Base-by-base conservation (phyloP, 2,797 vertebrate species). In the Novumbra hubbsi region DNA sequence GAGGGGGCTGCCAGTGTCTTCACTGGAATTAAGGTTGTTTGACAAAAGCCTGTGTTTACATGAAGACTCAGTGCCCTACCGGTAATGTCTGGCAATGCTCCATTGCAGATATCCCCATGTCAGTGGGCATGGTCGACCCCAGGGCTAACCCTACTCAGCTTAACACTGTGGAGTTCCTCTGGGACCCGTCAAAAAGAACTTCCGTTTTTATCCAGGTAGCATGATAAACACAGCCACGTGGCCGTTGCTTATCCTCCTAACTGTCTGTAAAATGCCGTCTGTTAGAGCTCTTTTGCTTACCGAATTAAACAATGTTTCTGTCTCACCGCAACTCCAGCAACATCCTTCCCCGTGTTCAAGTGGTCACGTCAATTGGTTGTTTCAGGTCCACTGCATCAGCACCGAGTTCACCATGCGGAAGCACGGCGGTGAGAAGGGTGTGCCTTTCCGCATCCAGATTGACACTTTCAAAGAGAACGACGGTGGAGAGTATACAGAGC, bases 401-500 rank as follows among this genome's bases (percentile, higher is more conserved):
- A 99, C 97, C 24, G 97, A 99, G 86, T 99, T 99, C 89, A 99
- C 97, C 19, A 97, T 97, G 95, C 93, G 97, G 45, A 99, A 99
- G 77, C 97, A 99, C 0, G 97, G 97, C 0, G 97, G 97, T 7
- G 97, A 99, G 77, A 99, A 99, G 76, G 97, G 97, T 0, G 96
- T 99, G 1, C 97, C 97, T 0, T 99, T 98, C 85, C 94, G 97
- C 60, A 87, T 99, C 71, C 97, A 99, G 88, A 98, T 98, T 0
- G 97, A 99, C 87, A 99, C 96, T 0, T 98, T 98, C 85, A 97
- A 96, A 84, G 96, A 96, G 89, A 96, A 96, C 0, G 96, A 97
- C 78, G 94, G 81, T 0, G 94, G 92, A 49, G 96, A 98, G 70
- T 97, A 98, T 82, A 97, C 96, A 0, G 98, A 99, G 78, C 98